Conservation (phyloP, 2,797 vertebrate species). For the Darevskia mixta region DNA sequence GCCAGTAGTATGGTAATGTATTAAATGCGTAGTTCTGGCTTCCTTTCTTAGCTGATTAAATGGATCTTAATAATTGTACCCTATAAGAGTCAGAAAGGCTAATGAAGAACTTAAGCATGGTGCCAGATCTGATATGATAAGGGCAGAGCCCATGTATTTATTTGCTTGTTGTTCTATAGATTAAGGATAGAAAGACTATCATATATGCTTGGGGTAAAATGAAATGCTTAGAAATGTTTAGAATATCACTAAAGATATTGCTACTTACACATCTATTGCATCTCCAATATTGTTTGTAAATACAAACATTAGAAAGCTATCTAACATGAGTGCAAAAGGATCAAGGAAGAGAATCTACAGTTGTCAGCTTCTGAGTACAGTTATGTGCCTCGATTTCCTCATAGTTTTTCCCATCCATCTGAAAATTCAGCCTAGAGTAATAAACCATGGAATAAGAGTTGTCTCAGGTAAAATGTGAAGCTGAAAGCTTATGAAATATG, state of each 20-base stretch:
- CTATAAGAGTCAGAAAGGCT: slow-evolving; percentile 10
- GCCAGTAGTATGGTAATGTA: slow-evolving; percentile 40
- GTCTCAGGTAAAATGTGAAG: no score
- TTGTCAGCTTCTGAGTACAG: not conserved
- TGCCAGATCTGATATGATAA: slow-evolving; percentile 11
- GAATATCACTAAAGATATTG: not conserved
- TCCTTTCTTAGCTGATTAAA: slow-evolving; percentile 18
- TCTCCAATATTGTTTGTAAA: no score
- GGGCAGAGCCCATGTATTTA: not conserved
- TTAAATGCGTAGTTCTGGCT: not conserved
- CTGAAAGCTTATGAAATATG: not conserved
- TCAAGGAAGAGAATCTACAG: not conserved
- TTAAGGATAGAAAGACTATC: not conserved
- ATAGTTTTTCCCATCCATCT: not conserved
- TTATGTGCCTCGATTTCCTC: not conserved
- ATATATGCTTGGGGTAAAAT: slow-evolving; percentile 17
- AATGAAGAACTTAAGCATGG: slow-evolving; percentile 3
- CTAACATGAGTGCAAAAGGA: not conserved
- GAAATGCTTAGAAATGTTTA: not conserved
- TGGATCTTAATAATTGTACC: slow-evolving; percentile 11
- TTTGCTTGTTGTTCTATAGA: slow-evolving; percentile 18
- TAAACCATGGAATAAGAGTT: no score
- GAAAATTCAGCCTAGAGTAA: not conserved
- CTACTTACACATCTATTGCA: not conserved
- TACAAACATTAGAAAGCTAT: not conserved